Evolutionary conservation across 1,140 invertebrate genomes (phyloP).

Genomic region (Pinna nobilis): DNA sequence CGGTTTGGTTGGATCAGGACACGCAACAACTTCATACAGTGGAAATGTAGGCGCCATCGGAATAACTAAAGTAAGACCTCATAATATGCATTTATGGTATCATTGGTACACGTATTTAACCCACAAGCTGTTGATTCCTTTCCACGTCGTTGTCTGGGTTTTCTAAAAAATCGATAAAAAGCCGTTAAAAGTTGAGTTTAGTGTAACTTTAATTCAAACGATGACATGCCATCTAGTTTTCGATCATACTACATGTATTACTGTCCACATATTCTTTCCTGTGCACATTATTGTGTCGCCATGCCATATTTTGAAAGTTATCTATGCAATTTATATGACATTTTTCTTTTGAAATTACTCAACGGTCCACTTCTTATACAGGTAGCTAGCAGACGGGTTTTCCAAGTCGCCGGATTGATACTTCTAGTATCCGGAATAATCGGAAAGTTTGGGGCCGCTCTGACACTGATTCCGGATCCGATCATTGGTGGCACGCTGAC

Average conservation of each 20-base stretch:
- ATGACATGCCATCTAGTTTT: too few relatives aligned
- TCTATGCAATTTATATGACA: too few relatives aligned
- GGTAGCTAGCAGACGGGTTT: constrained; percentile 57
- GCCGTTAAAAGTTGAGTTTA: too few relatives aligned
- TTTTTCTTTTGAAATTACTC: background rate
- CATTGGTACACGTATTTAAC: too few relatives aligned
- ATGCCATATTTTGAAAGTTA: too few relatives aligned
- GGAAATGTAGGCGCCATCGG: constrained; percentile 92
- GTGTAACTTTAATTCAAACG: too few relatives aligned
- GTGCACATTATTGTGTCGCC: too few relatives aligned
- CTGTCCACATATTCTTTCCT: too few relatives aligned
- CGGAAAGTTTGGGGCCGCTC: constrained; percentile 86
- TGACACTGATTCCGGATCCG: constrained; percentile 85
- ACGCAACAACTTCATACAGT: constrained; percentile 88
- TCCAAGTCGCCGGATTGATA: constrained; percentile 84
- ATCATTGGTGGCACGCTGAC: constrained; percentile 80
- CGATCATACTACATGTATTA: too few relatives aligned
- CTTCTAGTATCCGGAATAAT: constrained; percentile 82
- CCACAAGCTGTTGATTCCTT: background rate
- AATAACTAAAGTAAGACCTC: constrained; percentile 74
- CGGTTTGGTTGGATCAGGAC: constrained; percentile 87
- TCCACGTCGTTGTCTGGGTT: background rate
- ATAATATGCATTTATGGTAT: too few relatives aligned
- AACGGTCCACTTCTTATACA: background rate
- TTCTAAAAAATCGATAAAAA: too few relatives aligned